Conservation (phyloP, 2,888 invertebrate genomes). For the Drosophila longiperda region DNA sequence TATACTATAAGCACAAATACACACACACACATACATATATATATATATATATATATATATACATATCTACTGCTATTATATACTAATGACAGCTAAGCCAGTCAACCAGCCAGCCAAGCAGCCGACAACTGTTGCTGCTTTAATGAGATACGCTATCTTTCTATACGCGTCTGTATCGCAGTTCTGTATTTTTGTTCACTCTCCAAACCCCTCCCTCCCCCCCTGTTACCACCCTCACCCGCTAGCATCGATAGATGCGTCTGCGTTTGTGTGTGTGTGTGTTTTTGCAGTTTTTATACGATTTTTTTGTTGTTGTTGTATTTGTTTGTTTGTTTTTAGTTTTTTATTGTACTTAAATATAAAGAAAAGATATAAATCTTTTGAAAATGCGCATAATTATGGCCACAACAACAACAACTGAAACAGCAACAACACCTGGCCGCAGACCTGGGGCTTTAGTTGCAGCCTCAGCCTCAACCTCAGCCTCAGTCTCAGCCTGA, state of each 20-base stretch:
- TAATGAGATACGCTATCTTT: slow-evolving; percentile 76
- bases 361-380: slow-evolving; percentile 75
- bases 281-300: slow-evolving; percentile 23
- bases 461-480: slow-evolving; percentile 20
- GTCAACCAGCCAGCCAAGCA: slow-evolving; percentile 1
- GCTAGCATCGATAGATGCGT: slow-evolving; percentile 47
- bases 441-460: slow-evolving; percentile 32
- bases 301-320: slow-evolving; percentile 26
- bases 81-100: slow-evolving; percentile 36
- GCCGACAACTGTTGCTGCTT: slow-evolving; percentile 30
- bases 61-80: slow-evolving; percentile 18
- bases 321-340: slow-evolving; percentile 47
- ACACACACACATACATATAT: not conserved
- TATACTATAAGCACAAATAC: slow-evolving; percentile 63
- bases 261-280: slow-evolving; percentile 27
- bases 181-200: slow-evolving; percentile 3
- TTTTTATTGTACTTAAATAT: slow-evolving; percentile 66
- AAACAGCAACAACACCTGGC: slow-evolving; percentile 57
- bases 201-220: not conserved
- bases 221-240: not conserved
- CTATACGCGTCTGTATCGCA: slow-evolving; percentile 48
- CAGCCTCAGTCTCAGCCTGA: slow-evolving; percentile 15
- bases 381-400: slow-evolving; percentile 74
- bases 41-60: slow-evolving; percentile 12
- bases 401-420: slow-evolving; percentile 42